These are phyloP conservation scores for Xiphias gladius DNA, from an alignment of 2,113 vertebrate species.

Conservation along the genomic window DNA sequence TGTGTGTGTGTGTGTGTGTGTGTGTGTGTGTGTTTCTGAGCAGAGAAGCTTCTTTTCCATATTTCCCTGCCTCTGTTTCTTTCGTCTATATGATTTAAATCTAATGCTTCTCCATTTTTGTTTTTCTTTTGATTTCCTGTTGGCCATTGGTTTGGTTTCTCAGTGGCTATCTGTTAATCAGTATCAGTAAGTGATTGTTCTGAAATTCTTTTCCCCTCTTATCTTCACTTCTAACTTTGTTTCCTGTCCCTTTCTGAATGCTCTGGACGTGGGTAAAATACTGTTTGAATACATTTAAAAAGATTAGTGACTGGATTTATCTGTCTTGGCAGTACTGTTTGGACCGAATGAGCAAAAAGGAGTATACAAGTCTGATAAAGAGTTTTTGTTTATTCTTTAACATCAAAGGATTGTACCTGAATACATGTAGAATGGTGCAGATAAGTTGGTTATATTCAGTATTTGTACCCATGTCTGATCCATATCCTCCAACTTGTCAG, in stretches of 20 bases:
- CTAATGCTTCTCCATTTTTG: slow-evolving; percentile 58
- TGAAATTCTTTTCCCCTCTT: slow-evolving; percentile 35
- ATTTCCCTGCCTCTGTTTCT: slow-evolving; percentile 38
- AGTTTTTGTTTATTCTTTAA: background rate
- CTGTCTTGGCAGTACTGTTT: background rate
- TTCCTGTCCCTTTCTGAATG: slow-evolving; percentile 27
- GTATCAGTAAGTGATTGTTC: slow-evolving; percentile 85
- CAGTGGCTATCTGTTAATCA: slow-evolving; percentile 86
- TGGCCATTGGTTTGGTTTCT: slow-evolving; percentile 77
- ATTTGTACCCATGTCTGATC: slow-evolving; percentile 38
- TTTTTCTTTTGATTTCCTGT: slow-evolving; percentile 67
- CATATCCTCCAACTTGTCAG: background rate
- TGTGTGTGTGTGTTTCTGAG: background rate
- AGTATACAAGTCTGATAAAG: background rate
- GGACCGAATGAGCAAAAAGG: background rate
- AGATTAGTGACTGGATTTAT: background rate
- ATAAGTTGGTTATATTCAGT: slow-evolving; percentile 21
- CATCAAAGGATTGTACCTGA: background rate
- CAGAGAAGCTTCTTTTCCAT: background rate
- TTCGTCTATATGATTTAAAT: slow-evolving; percentile 49
- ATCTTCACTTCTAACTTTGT: slow-evolving; percentile 13
- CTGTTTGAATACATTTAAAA: slow-evolving; percentile 3
- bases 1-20: background rate
- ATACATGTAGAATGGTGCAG: background rate
- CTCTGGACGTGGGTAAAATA: slow-evolving; percentile 35